These are phyloP conservation scores for Cerastis leucographa DNA, from an alignment of 2,888 invertebrate genomes.

Conservation along the genomic window DNA sequence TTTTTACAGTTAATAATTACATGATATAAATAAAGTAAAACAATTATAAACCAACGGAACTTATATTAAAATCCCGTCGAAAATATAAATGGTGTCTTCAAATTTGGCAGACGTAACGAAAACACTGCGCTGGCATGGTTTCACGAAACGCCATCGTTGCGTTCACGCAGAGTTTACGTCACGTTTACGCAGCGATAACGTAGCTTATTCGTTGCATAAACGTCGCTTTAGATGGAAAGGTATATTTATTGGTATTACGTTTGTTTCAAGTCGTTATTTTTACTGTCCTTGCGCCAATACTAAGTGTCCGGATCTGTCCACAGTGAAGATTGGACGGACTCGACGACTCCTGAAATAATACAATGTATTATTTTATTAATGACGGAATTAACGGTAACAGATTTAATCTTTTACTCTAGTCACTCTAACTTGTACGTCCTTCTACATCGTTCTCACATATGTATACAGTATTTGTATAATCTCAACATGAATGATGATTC, in stretches of 20 bases:
- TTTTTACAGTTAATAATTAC: background rate
- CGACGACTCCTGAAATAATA: constrained; percentile 78
- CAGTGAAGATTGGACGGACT: constrained; percentile 85
- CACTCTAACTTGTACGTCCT: too few relatives aligned
- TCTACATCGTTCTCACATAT: too few relatives aligned
- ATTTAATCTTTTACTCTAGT: too few relatives aligned
- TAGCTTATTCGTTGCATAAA: background rate
- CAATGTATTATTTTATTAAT: background rate
- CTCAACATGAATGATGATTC: too few relatives aligned
- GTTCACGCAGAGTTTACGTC: background rate
- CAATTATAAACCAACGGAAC: background rate
- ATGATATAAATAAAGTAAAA: background rate
- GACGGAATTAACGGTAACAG: background rate
- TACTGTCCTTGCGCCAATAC: constrained; percentile 82
- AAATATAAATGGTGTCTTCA: background rate
- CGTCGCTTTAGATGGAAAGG: background rate
- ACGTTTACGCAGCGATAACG: background rate
- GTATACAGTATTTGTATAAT: too few relatives aligned
- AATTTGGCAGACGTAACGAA: background rate
- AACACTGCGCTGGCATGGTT: background rate
- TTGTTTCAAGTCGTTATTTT: constrained; percentile 50
- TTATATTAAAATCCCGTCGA: background rate
- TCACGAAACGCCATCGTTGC: background rate
- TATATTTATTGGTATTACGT: background rate
- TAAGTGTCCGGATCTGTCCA: constrained; percentile 85